Percentiles rank a stretch among this genome's conserved stretches.
Conservation (phyloP, 2,113 vertebrate genomes). For the Argyrosomus japonicus region DNA sequence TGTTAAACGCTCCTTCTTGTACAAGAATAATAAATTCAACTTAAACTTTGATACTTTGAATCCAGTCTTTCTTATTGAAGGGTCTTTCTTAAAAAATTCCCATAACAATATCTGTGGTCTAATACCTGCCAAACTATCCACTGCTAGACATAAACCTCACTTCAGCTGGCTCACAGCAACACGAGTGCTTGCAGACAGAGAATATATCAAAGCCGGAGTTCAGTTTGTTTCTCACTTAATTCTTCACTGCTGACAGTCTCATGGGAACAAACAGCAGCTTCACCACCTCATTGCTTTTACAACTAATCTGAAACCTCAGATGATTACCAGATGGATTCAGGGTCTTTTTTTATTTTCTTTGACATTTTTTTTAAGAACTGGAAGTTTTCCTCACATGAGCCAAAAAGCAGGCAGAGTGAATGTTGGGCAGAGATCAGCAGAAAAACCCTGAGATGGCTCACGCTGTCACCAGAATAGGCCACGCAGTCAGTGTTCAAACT, state of each 20-base stretch:
- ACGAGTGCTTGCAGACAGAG: conserved; percentile 15
- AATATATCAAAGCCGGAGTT: conserved; percentile 37
- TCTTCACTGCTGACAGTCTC: conserved; percentile 23
- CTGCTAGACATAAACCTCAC: conserved; percentile 4
- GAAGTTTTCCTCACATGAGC: no score
- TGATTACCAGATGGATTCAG: conserved; percentile 9
- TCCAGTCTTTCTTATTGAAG: no score
- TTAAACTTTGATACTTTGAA: no score
- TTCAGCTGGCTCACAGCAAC: conserved; percentile 11
- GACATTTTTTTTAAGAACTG: not conserved
- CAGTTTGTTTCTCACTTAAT: conserved; percentile 43
- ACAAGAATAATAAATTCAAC: no score
- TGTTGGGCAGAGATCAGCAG: conserved; percentile 42
- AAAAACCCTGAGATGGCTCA: conserved; percentile 41
- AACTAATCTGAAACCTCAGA: conserved; percentile 16
- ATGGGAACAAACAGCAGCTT: conserved; percentile 25
- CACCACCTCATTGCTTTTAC: conserved; percentile 7
- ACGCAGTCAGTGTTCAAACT: conserved; percentile 45
- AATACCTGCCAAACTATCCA: conserved; percentile 31
- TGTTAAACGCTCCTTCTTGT: no score
- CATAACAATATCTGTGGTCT: not conserved
- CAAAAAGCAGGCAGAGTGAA: conserved; percentile 5
- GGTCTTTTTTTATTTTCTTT: not conserved
- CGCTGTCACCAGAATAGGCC: conserved; percentile 58
- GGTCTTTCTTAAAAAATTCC: no score